Percentiles rank a stretch among this genome's conserved stretches.
phyloP scores from a whole-genome alignment of 53 echinoderm and acorn worm species.

The Crossaster papposus region DNA sequence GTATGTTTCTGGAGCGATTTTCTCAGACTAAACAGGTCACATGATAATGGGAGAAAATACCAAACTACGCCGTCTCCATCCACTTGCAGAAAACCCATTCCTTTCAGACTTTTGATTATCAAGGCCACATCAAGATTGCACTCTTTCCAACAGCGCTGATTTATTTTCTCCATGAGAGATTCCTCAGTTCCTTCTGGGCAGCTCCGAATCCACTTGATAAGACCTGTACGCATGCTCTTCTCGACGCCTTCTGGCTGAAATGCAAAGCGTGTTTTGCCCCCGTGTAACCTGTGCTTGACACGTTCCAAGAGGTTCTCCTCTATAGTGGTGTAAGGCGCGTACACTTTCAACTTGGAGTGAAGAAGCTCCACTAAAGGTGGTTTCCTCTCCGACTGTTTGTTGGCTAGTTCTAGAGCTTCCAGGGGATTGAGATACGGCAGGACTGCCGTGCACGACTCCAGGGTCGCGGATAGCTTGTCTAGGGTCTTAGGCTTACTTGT shows the following conservation, averaged over 20 bases:
- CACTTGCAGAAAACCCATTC: slow-evolving; percentile 8
- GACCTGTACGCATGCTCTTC: neutral
- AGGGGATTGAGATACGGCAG: slow-evolving; percentile 10
- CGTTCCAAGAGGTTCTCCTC: neutral
- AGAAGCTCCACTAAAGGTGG: neutral
- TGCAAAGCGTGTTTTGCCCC: neutral
- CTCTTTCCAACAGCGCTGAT: neutral
- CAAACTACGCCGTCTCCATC: neutral
- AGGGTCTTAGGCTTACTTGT: neutral
- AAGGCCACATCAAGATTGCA: neutral
- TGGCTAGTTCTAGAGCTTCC: slow-evolving; percentile 6
- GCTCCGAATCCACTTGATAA: neutral
- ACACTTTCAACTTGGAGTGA: neutral
- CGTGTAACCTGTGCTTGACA: neutral
- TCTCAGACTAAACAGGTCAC: neutral
- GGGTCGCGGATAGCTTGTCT: neutral
- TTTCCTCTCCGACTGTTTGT: neutral
- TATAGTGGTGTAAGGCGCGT: neutral
- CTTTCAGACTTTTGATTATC: slow-evolving; percentile 2
- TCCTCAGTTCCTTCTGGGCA: slow-evolving; percentile 4
- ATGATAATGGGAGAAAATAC: neutral
- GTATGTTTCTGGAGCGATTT: neutral
- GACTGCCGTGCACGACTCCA: neutral
- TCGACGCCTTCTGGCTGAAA: neutral
- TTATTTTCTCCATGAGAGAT: neutral